Base-by-base conservation (phyloP, 2,888 invertebrate genomes). In the Polyommatus icarus region DNA sequence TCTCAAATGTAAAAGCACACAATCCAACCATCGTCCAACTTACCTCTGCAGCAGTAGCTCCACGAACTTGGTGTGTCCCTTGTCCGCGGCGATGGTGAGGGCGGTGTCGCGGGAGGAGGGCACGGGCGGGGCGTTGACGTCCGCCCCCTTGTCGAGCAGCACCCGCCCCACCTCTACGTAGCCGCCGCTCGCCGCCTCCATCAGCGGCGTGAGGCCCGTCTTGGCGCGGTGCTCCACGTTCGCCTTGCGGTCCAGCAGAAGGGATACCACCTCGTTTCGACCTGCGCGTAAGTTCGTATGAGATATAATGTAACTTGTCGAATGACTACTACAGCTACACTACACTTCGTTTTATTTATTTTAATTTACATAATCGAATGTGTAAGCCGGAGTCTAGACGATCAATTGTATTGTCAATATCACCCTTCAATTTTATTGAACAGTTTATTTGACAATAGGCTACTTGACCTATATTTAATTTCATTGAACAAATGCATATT, bases 121-220 rank as follows among this genome's bases (percentile, higher is more conserved):
- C 81, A 99, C 99, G 46, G 99, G 99, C 24, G 99, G 97, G 57
- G 99, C 99, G 94, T 99, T 99, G 0, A 99, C 99, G 92, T 99
- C 99, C 3, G 99, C 99, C 3, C 98, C 98, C 92, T 99, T 98
- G 87, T 99, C 98, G 71, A 99, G 94, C 79, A 99, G 95, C 77
- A 99, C 99, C 78, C 98, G 95, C 6, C 99, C 99, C 67, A 99
- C 99, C 87, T 99, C 99, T 77, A 99, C 99, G 92, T 99, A 99
- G 78, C 99, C 99, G 78, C 99, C 99, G 86, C 99, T 99, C 0
- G 99, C 99, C 76, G 99, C 99, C 93, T 99, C 99, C 99, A 99
- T 99, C 36, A 99, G 94, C 1, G 99, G 99, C 20, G 99, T 99
- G 78, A 99, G 95, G 0, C 99, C 99, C 78, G 99, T 99, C 96